A percentile compares a stretch with the other conserved stretches of the same genome.
Conservation (phyloP, 2,113 vertebrate genomes). For the Cheilinus undulatus region DNA sequence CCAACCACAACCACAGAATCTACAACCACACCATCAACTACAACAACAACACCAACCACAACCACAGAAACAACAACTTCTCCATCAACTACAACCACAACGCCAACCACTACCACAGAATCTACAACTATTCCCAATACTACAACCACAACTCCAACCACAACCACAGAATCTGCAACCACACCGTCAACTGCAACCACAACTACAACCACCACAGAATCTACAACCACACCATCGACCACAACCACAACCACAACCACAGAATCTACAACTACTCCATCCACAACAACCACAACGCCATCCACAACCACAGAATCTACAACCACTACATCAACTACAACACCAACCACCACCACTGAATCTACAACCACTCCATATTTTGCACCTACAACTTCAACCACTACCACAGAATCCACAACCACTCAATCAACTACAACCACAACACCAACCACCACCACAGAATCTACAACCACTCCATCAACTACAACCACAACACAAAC, state of each 20-base stretch:
- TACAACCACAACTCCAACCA: neutral
- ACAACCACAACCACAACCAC: neutral
- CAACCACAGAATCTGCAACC: neutral
- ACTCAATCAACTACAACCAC: neutral
- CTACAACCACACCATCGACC: neutral
- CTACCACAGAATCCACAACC: neutral
- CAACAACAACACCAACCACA: neutral
- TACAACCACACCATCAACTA: neutral
- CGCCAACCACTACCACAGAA: neutral
- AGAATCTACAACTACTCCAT: neutral
- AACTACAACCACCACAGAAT: neutral
- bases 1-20: neutral
- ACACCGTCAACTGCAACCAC: accelerated
- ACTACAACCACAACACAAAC: neutral
- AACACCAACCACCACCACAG: neutral
- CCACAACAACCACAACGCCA: neutral
- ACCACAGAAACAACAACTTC: neutral
- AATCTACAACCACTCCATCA: neutral
- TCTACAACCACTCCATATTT: neutral
- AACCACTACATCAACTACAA: neutral
- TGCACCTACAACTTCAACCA: no score
- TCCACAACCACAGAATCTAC: neutral
- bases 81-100: neutral
- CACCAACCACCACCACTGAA: conserved; percentile 3
- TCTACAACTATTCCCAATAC: neutral